Evolutionary conservation across 2,888 invertebrate species (phyloP), one percentile per base, ranked within the genome.

Genomic region (Acanthosepion pharaonis): DNA sequence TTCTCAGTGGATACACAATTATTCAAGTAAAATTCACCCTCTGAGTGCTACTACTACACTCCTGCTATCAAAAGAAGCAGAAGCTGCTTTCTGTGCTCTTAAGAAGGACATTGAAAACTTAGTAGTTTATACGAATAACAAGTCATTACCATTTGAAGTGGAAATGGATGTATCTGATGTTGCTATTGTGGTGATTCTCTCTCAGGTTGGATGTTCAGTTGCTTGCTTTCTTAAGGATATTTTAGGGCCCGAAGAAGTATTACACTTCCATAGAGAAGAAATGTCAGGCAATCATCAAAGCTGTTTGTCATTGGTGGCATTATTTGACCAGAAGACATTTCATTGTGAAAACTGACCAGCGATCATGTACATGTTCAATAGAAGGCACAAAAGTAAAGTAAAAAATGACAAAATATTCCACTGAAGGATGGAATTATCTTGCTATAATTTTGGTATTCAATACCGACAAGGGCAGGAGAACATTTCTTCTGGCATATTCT

Each of bases 1-100:
- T 91, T 91, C 91, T 91, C 91, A 91, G 91, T 91, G 42, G 18
- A 91, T 91, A 33, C 91, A 91, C 91, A 42, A 91, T 42, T 91
- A 91, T 91, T 91, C 91, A 91, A 91, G 91, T 42, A 91, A 91
- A 18, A 91, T 20, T 91, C 11, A 6, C 91, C 6, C 53, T 53
- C 15, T 53, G 15, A 53, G 53, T 53, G 53, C 15, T 53, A 53
- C 53, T 53, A 53, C 53, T 53, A 53, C 6, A 53, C 6, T 53
- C 53, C 8, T 53, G 53, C 53, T 53, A 53, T 15, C 53, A 53
- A 15, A 53, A 15, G 53, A 53, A 28, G 91, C 91, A n/a, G 91
- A 42, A 91, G 9, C 91, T n/a, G 91, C 91, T 42, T 93, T 93
- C 51, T 28, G 42, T 42, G n/a, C n/a, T 33, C 91, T 91, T 42